Conservation (phyloP, 2,888 invertebrate species). For the Anoplius nigerrimus region DNA sequence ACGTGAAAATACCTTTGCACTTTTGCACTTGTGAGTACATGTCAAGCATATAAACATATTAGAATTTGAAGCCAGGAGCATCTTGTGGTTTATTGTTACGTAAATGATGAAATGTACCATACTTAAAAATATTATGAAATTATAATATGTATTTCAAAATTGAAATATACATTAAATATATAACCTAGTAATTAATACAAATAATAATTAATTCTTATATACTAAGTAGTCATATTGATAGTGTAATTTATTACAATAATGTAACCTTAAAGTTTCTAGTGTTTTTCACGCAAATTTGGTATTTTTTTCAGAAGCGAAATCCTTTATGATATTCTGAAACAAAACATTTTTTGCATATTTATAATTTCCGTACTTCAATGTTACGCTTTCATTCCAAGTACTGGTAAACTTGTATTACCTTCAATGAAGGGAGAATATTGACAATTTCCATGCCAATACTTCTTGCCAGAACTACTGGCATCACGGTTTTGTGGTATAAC, state of each 20-base stretch:
- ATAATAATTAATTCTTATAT: background rate
- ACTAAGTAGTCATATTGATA: background rate
- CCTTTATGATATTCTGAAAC: slow-evolving; percentile 62
- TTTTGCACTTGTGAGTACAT: too few relatives aligned
- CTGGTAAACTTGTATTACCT: slow-evolving; percentile 76
- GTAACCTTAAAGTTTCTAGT: background rate
- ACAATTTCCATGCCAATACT: slow-evolving; percentile 89
- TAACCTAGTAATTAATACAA: background rate
- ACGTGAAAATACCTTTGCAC: too few relatives aligned
- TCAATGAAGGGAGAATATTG: slow-evolving; percentile 84
- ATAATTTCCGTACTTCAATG: background rate
- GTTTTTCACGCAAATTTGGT: background rate
- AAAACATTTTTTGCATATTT: slow-evolving; percentile 5
- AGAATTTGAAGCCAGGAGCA: too few relatives aligned
- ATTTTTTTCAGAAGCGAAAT: slow-evolving; percentile 59
- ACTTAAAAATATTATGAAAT: slow-evolving; percentile 14
- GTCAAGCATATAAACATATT: too few relatives aligned
- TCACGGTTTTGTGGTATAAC: slow-evolving; percentile 84
- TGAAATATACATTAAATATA: background rate
- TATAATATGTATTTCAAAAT: background rate
- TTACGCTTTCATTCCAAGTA: background rate
- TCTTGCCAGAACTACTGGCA: slow-evolving; percentile 86
- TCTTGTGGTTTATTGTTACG: slow-evolving; percentile 1
- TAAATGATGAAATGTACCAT: slow-evolving; percentile 20
- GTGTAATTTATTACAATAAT: background rate